Percentiles rank a stretch among this genome's conserved stretches.
Conservation (phyloP, 53 echinoderm and acorn worm species). For the Temnopleurus reevesii region DNA sequence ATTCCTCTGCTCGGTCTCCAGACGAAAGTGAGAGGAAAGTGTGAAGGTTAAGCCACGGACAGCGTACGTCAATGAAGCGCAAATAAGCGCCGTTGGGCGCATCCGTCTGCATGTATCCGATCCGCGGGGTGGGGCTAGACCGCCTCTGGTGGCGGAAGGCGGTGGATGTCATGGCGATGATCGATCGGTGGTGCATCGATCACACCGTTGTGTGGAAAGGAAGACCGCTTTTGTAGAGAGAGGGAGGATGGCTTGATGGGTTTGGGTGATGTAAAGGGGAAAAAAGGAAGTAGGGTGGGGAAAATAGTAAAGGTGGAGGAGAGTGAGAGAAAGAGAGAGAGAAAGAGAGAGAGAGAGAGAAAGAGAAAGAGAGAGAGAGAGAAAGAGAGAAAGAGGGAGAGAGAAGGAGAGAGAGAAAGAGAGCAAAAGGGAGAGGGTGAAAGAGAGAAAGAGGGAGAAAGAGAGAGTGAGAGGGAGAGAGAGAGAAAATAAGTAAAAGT, state of each 20-base stretch:
- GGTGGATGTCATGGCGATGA: neutral
- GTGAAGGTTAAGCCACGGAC: neutral
- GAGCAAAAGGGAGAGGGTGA: neutral
- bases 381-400: neutral
- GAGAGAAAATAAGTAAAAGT: neutral
- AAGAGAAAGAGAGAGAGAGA: neutral
- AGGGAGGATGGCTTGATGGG: neutral
- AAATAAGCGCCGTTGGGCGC: neutral
- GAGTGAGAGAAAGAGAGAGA: neutral
- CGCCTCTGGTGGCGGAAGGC: neutral
- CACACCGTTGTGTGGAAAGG: slow-evolving; percentile 27
- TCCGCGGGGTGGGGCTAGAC: neutral
- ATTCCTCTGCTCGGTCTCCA: neutral
- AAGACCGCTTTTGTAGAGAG: neutral
- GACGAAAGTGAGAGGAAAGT: neutral
- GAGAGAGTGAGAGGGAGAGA: neutral
- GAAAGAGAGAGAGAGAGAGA: neutral
- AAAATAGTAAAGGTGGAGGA: too few relatives aligned
- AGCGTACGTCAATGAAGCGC: neutral
- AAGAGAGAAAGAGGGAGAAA: neutral
- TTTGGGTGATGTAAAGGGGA: neutral
- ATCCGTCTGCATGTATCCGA: slow-evolving; percentile 20
- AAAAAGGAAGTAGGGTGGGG: too few relatives aligned
- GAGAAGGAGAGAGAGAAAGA: neutral
- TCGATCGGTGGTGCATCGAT: slow-evolving; percentile 33